Evolutionary conservation across 92 coral and sea anemone genomes (phyloP).

Genomic region (Blastomussa wellsi): DNA sequence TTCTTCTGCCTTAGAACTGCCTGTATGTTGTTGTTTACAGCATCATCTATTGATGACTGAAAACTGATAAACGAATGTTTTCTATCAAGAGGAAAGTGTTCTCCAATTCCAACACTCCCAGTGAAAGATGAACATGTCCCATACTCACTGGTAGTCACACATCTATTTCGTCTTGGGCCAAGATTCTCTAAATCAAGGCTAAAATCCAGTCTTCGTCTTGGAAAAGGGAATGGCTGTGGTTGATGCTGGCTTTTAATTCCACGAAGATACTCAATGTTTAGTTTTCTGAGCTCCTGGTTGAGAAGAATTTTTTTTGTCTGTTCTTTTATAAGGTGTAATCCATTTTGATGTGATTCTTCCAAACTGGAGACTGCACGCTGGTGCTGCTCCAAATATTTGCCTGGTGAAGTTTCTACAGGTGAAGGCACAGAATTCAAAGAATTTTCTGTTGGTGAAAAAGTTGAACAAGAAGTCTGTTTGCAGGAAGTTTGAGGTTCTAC

Average conservation of each 20-base stretch:
- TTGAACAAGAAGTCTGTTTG: background rate
- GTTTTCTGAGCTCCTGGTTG: constrained; percentile 66
- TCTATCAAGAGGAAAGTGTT: constrained; percentile 24
- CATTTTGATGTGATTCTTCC: constrained; percentile 59
- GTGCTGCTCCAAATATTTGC: constrained; percentile 27
- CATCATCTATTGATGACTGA: constrained; percentile 39
- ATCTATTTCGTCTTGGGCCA: constrained; percentile 43
- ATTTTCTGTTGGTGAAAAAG: background rate
- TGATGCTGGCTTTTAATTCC: constrained; percentile 40
- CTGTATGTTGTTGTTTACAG: constrained; percentile 19
- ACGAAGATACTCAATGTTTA: constrained; percentile 63
- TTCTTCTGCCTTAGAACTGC: constrained; percentile 28
- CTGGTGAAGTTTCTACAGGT: background rate
- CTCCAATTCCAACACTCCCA: constrained; percentile 40
- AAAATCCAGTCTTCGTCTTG: constrained; percentile 60
- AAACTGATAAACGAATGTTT: constrained; percentile 24
- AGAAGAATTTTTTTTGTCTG: constrained; percentile 54
- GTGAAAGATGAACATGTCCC: constrained; percentile 72
- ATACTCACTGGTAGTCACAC: constrained; percentile 75
- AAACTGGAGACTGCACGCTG: constrained; percentile 40
- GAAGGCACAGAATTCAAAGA: background rate
- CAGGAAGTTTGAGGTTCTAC: background rate
- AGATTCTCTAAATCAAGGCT: constrained; percentile 65
- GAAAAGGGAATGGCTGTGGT: constrained; percentile 25
- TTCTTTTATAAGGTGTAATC: constrained; percentile 64